Evolutionary conservation across 1,140 invertebrate species (phyloP), one percentile per base, ranked within the genome.

Genomic region (Heliconius congener): DNA sequence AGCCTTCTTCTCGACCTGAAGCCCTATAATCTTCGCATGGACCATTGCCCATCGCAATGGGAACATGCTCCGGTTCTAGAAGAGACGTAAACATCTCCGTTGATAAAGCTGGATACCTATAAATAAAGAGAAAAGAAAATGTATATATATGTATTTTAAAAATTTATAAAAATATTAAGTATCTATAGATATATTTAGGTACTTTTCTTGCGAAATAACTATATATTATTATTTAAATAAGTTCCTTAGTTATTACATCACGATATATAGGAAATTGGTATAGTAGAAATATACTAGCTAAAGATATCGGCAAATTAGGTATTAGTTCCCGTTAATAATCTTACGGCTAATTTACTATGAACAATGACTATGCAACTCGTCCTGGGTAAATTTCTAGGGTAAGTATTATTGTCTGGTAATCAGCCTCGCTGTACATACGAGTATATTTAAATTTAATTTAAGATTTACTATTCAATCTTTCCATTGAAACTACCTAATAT

Each of bases 61-160:
- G 91, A 8, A 88, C 86, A 72, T 90, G 85, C 2, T 96, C 95
- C 0, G 97, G 96, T 84, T 97, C 96, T 75, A 99, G 88, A 8
- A 98, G 90, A 0, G 97, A 96, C n/a, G 97, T 98, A 87, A 97
- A 98, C 84, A 98, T 95, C 87, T 99, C 98, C 1, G 96, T 97
- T 34, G 96, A 95, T 37, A 98, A 85, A 0, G 97, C 97, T 73
- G 95, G 95, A 77, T 96, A 96, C 78, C 95, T 95, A 85, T 1
- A 86, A 88, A 73, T 46, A 37, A 39, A 83, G 79, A 77, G 39
- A 39, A 4, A n/a, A 23, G 8, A 1, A 18, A 46, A 73, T 73
- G 3, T 37, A 37, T 5, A 3, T 0, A 46, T 4, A 71, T 18
- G 4, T 27, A 71, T 71, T 71, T 9, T 18, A 71, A 37, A 6